phyloP scores from a whole-genome alignment of 2,113 vertebrate genomes.

The Thinocorus orbignyianus region DNA sequence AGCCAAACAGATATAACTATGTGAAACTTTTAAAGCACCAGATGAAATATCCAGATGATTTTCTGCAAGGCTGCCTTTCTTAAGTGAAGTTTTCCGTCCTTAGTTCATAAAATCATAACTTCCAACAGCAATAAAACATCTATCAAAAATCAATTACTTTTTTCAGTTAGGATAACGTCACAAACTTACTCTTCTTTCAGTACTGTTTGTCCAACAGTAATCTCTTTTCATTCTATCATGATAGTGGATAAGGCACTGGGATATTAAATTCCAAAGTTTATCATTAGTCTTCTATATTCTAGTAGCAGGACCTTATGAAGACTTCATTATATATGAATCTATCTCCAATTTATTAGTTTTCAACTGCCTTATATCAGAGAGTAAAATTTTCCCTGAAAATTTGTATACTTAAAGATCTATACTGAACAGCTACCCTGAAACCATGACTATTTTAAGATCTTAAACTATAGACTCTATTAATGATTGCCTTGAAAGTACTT shows the following conservation, averaged over 20 bases:
- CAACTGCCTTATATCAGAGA: background rate
- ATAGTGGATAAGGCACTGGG: background rate
- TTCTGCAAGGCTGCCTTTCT: background rate
- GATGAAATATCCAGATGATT: background rate
- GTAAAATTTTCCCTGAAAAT: background rate
- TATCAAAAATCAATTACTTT: background rate
- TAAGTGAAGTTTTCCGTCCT: background rate
- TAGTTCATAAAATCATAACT: background rate
- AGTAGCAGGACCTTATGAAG: background rate
- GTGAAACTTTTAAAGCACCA: background rate
- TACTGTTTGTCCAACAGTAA: background rate
- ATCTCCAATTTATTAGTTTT: background rate
- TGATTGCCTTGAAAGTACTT: background rate
- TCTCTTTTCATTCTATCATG: background rate
- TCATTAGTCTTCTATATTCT: background rate
- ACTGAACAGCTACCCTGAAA: background rate
- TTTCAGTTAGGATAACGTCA: background rate
- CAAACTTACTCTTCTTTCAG: background rate
- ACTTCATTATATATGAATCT: background rate
- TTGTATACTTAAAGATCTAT: background rate
- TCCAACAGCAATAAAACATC: background rate
- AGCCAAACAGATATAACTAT: background rate
- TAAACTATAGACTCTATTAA: background rate
- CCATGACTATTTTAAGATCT: background rate
- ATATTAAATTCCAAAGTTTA: slow-evolving; percentile 11